Evolutionary conservation across 2,113 vertebrate species (phyloP), one percentile per base, ranked within the genome.

Genomic region (Periophthalmodon schlosseri): DNA sequence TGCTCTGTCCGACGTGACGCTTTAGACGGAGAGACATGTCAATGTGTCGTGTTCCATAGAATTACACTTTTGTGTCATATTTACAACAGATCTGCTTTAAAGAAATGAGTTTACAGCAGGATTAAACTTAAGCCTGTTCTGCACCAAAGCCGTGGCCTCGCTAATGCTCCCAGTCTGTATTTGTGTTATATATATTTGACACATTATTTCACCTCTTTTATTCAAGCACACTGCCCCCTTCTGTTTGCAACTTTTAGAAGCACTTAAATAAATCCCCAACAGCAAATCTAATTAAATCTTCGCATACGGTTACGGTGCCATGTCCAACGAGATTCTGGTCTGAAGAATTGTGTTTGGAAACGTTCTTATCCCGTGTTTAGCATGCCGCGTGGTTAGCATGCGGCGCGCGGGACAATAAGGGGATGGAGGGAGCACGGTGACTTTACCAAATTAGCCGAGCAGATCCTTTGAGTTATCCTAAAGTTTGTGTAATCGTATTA

Each of bases 211-310:
- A 69, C 69, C 66, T 76, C 20, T 65, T 44, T 66, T 75, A 79
- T 77, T 84, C 81, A 86, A 86, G 75, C 68, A 64, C 60, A 80
- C 84, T 88, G 86, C 84, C 80, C 88, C 84, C 73, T 88, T 66
- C 44, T 78, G 73, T 89, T 47, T 81, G 75, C 79, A 91, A 86
- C 71, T 93, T 65, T 89, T 90, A 82, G 70, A 89, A 76, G 86
- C 87, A 86, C 82, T 84, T 86, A 88, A 87, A 79, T 77, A 84
- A 85, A 87, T 85, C 86, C 75, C 60, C 33, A 83, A 84, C 56
- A 75, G 87, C 87, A 94, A 93, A 92, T 92, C 89, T 2, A 92
- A 93, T 93, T 94, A 94, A 90, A 90, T 91, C 88, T 34, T 81
- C 82, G 85, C 87, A 88, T 84, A 90, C 86, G 85, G 85, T 87